These are phyloP conservation scores for Acanthosepion pharaonis DNA, from an alignment of 2,888 invertebrate species.

Conservation along the genomic window DNA sequence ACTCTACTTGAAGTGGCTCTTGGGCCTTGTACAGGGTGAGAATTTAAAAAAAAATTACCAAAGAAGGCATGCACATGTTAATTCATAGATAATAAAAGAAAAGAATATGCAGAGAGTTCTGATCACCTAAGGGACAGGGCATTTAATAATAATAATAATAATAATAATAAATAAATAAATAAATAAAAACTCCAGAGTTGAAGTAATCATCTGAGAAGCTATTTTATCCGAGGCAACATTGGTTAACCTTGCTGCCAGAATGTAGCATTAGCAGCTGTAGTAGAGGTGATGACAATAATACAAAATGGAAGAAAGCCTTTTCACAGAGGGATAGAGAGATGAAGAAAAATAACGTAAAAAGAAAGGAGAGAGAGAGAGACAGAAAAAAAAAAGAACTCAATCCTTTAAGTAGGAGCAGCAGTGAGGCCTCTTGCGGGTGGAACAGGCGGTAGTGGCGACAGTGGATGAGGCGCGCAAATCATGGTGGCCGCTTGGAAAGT, in stretches of 20 bases:
- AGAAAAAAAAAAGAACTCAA: not conserved
- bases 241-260: not conserved
- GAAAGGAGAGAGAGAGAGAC: not conserved
- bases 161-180: not conserved
- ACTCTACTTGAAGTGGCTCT: too few relatives aligned
- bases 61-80: too few relatives aligned
- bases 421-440: not conserved
- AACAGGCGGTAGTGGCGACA: not conserved
- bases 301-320: not conserved
- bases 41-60: too few relatives aligned
- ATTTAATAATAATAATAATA: too few relatives aligned
- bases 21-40: too few relatives aligned
- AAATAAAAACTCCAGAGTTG: not conserved
- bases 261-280: not conserved
- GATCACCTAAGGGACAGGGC: too few relatives aligned
- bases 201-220: not conserved
- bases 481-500: not conserved
- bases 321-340: not conserved
- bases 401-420: slow-evolving; percentile 36
- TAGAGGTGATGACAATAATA: not conserved
- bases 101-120: too few relatives aligned
- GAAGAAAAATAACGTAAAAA: not conserved
- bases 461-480: slow-evolving; percentile 10
- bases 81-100: too few relatives aligned
- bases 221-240: too few relatives aligned